A percentile compares a stretch with the other conserved stretches of the same genome.
These are phyloP conservation scores for Lycopodina hypogea DNA, from an alignment of 37 sponge, comb jelly and placozoan species.

Conservation along the genomic window DNA sequence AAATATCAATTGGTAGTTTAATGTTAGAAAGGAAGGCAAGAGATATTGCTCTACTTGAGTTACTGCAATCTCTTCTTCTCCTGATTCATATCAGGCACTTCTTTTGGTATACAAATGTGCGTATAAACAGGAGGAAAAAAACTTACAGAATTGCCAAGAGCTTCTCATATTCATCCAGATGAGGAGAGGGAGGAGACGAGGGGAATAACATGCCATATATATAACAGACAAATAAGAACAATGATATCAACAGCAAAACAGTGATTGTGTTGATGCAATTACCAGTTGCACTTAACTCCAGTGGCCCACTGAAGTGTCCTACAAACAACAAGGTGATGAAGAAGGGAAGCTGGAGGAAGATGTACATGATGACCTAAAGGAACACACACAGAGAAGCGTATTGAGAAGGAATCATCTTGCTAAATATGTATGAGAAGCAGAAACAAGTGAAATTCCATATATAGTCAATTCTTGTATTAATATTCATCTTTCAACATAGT, in stretches of 20 bases:
- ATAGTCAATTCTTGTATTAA: too few relatives aligned
- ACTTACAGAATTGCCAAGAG: constrained; percentile 7
- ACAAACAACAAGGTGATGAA: constrained; percentile 29
- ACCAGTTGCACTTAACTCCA: constrained; percentile 47
- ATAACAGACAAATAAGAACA: not conserved
- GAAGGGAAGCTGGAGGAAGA: constrained; percentile 29
- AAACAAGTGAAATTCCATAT: not conserved
- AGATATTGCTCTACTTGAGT: too few relatives aligned
- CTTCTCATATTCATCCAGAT: not conserved
- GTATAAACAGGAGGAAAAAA: too few relatives aligned
- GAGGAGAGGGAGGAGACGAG: too few relatives aligned
- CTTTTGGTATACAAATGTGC: too few relatives aligned
- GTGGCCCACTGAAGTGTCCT: constrained; percentile 34
- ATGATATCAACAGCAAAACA: not conserved
- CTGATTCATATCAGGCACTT: too few relatives aligned
- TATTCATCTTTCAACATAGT: too few relatives aligned
- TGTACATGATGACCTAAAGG: constrained; percentile 3
- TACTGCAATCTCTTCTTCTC: too few relatives aligned
- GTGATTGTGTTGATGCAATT: not conserved
- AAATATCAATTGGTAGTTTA: too few relatives aligned
- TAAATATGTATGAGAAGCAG: not conserved
- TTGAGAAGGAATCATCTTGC: too few relatives aligned
- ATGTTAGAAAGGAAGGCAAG: too few relatives aligned
- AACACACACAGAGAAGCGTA: not conserved
- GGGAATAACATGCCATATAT: too few relatives aligned